Conservation (phyloP, 1,140 invertebrate species). For the Ostrea edulis region DNA sequence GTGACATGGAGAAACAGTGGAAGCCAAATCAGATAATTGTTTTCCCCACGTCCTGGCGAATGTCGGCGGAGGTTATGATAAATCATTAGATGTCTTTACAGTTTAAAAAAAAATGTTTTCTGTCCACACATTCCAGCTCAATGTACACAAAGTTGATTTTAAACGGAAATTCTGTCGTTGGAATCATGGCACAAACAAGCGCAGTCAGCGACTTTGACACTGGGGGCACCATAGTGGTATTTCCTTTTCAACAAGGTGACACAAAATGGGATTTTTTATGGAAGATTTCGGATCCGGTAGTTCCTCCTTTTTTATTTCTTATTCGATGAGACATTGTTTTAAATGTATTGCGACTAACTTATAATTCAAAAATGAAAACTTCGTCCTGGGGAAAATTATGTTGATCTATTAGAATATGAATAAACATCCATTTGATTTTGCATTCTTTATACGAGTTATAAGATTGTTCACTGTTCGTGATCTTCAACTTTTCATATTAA, state of each 20-base stretch:
- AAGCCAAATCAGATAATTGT: not conserved
- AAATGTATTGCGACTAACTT: too few species aligned
- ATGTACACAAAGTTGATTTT: not conserved
- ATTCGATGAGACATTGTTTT: too few species aligned
- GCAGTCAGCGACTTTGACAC: not conserved
- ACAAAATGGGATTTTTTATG: not conserved
- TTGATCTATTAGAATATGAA: too few species aligned
- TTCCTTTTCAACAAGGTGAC: not conserved
- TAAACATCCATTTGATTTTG: too few species aligned
- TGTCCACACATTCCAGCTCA: not conserved
- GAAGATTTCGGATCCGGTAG: not conserved
- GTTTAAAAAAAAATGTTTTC: not conserved
- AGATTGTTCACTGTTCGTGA: too few species aligned
- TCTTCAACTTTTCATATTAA: too few species aligned
- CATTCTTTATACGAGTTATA: too few species aligned
- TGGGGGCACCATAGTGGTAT: not conserved
- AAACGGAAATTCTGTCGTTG: not conserved
- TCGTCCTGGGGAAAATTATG: too few species aligned
- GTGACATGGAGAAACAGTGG: not conserved
- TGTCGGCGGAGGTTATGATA: constrained; percentile 18
- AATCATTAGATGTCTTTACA: not conserved
- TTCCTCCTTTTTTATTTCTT: not conserved
- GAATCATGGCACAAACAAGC: not conserved
- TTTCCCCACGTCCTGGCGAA: not conserved
- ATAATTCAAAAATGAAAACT: too few species aligned